A percentile compares a stretch with the other conserved stretches of the same genome.
Conservation (phyloP, 2,797 vertebrate genomes). For the Caiman crocodilus region DNA sequence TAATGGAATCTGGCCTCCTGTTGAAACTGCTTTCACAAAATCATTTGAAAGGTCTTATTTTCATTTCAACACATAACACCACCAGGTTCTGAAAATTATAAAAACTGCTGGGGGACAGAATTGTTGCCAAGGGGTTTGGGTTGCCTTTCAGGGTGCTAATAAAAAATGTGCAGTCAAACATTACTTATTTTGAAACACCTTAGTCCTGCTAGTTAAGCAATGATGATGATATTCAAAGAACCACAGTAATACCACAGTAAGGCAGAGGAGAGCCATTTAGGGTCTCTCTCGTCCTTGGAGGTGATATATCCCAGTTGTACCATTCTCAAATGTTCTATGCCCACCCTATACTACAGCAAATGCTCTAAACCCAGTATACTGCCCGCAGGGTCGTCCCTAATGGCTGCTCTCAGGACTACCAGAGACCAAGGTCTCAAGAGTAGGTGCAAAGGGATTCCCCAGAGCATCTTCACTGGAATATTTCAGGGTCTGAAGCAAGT, state of each 20-base stretch:
- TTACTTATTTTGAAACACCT: background rate
- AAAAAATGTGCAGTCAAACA: background rate
- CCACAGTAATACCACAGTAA: background rate
- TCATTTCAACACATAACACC: background rate
- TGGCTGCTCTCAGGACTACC: too few species aligned
- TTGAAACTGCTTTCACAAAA: background rate
- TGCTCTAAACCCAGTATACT: too few species aligned
- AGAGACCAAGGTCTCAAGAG: too few species aligned
- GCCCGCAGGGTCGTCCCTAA: too few species aligned
- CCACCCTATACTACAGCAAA: too few species aligned
- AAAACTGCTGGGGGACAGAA: background rate
- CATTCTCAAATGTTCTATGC: too few species aligned
- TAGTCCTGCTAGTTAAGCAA: too few species aligned
- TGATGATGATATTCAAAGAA: background rate
- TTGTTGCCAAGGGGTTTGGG: background rate
- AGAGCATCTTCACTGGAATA: too few species aligned
- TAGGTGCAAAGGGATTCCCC: too few species aligned
- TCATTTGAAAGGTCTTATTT: background rate
- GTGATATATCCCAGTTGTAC: too few species aligned
- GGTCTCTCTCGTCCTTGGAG: background rate
- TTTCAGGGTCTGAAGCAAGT: too few species aligned
- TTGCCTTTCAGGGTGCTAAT: background rate
- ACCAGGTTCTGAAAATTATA: background rate
- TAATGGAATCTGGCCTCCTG: too few species aligned
- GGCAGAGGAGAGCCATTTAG: background rate